Evolutionary conservation across 2,888 invertebrate species (phyloP).

Genomic region (Dendrolimus pini): DNA sequence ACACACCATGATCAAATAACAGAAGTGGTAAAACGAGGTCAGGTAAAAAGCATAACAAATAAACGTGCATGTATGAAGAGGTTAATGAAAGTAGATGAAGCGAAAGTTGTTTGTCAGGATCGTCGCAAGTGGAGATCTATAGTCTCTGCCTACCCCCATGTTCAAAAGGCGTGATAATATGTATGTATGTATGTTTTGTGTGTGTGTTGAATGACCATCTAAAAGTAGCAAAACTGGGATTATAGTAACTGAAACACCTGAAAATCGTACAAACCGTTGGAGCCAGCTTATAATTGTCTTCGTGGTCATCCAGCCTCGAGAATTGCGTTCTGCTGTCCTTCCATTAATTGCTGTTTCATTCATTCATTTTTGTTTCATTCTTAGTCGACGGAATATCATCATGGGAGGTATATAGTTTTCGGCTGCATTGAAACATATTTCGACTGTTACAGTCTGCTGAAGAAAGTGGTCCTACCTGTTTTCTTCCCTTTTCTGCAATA

Average conservation of each 20-base stretch:
- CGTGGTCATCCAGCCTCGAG: slow-evolving; percentile 16
- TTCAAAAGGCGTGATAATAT: too few relatives aligned
- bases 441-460: slow-evolving; percentile 21
- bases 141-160: too few relatives aligned
- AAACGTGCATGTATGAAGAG: too few relatives aligned
- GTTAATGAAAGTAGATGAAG: too few relatives aligned
- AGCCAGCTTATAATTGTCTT: slow-evolving; percentile 13
- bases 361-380: slow-evolving; percentile 10
- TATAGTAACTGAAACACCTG: not conserved
- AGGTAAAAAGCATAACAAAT: too few relatives aligned
- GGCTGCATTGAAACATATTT: slow-evolving; percentile 17
- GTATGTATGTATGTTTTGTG: too few relatives aligned
- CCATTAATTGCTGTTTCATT: too few relatives aligned
- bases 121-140: too few relatives aligned
- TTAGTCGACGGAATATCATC: slow-evolving; percentile 22
- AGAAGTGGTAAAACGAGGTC: too few relatives aligned
- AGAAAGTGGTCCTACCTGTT: slow-evolving; percentile 25
- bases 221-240: slow-evolving; percentile 17
- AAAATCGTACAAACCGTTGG: slow-evolving; percentile 1
- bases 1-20: too few relatives aligned
- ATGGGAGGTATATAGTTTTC: slow-evolving; percentile 19
- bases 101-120: too few relatives aligned
- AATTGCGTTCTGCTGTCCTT: slow-evolving; percentile 8
- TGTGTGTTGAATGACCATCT: slow-evolving; percentile 21
- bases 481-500: slow-evolving; percentile 27